Evolutionary conservation across 2,888 invertebrate genomes (phyloP).

Genomic region (Tiliacea aurago): DNA sequence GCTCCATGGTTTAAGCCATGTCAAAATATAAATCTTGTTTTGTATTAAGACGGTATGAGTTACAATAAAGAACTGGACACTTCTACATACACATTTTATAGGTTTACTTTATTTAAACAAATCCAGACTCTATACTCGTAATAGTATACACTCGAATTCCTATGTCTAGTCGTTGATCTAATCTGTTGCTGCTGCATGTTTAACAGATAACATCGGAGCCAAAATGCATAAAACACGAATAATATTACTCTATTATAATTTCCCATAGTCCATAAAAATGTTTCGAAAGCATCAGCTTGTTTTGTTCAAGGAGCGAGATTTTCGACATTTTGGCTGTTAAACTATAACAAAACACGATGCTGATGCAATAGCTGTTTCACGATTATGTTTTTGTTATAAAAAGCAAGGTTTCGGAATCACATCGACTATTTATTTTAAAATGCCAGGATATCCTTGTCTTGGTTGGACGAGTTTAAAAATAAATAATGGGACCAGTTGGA

Average conservation of each 20-base stretch:
- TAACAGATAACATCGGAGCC: neutral
- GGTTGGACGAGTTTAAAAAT: neutral
- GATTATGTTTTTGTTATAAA: neutral
- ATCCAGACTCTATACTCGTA: no score
- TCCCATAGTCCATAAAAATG: neutral
- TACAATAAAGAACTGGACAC: no score
- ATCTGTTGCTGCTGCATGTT: conserved; percentile 3
- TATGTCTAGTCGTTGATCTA: conserved; percentile 6
- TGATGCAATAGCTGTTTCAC: conserved; percentile 22
- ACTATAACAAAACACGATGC: conserved; percentile 2
- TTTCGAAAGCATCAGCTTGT: conserved; percentile 12
- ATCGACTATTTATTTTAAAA: neutral
- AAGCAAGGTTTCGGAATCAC: neutral
- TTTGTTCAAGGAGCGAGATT: conserved; percentile 21
- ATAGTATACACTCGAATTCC: no score
- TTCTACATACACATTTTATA: neutral
- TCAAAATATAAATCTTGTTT: no score
- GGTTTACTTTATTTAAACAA: neutral
- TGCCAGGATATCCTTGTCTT: neutral
- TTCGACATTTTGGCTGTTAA: neutral
- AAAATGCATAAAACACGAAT: conserved; percentile 9
- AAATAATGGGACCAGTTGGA: neutral
- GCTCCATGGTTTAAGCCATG: no score
- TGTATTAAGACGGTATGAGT: no score
- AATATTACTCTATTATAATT: neutral